Conservation (phyloP, 2,113 vertebrate species). For the Mastomys coucha region DNA sequence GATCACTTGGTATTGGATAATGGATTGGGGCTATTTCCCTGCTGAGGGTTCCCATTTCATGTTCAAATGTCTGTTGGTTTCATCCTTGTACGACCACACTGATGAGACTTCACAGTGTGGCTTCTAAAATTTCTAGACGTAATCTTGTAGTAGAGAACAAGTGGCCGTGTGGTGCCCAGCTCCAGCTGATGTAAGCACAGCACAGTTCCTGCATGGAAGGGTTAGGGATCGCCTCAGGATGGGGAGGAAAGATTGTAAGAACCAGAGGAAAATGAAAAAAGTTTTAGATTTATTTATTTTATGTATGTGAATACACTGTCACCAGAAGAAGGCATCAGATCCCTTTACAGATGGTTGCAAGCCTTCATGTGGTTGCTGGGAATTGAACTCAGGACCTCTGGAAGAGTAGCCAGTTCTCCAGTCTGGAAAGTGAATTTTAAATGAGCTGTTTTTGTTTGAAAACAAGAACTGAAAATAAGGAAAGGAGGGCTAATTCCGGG, state of each 20-base stretch:
- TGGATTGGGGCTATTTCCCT: background rate
- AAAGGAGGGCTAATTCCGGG: constrained; percentile 46
- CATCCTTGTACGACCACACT: background rate
- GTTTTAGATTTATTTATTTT: too few relatives aligned
- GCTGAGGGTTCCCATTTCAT: background rate
- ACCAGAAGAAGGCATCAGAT: too few relatives aligned
- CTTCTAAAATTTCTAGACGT: background rate
- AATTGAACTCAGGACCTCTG: too few relatives aligned
- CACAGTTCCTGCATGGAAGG: background rate
- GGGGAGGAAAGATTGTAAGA: background rate
- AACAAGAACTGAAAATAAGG: constrained; percentile 20
- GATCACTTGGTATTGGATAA: background rate
- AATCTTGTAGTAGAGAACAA: background rate
- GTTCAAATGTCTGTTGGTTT: background rate
- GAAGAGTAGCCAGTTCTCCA: too few relatives aligned
- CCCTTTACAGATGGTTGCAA: too few relatives aligned
- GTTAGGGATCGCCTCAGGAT: background rate
- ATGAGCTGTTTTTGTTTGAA: constrained; percentile 50
- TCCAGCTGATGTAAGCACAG: background rate
- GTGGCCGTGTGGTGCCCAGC: background rate
- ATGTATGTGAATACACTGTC: too few relatives aligned
- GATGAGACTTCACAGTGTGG: background rate
- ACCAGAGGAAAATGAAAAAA: background rate
- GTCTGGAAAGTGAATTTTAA: constrained; percentile 24
- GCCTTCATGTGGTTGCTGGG: too few relatives aligned